Conservation (phyloP, 1,140 invertebrate species). For the Drosophila murphyi region DNA sequence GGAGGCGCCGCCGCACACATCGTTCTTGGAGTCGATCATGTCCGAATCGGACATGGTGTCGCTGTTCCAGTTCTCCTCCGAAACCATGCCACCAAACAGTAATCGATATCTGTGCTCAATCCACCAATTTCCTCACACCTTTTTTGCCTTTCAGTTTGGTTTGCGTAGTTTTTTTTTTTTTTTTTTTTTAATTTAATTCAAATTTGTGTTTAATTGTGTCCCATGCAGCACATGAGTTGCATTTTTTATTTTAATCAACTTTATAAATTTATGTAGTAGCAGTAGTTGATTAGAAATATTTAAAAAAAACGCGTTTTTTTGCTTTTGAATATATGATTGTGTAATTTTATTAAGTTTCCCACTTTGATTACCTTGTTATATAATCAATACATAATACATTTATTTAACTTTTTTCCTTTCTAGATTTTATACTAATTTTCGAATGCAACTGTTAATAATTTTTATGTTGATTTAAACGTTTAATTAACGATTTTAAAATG, state of each 20-base stretch:
- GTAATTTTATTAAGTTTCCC: not conserved
- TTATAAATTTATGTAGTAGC: not conserved
- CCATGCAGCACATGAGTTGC: not conserved
- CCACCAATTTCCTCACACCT: too few species aligned
- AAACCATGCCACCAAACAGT: conserved; percentile 67
- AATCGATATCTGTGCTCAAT: not conserved
- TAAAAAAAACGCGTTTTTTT: not conserved
- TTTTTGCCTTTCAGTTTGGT: too few species aligned
- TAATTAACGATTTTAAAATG: too few species aligned
- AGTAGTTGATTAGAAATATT: not conserved
- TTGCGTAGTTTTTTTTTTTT: not conserved
- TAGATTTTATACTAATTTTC: too few species aligned
- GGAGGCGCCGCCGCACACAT: conserved; percentile 85
- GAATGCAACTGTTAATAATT: too few species aligned
- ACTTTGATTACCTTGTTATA: too few species aligned
- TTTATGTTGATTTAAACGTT: too few species aligned
- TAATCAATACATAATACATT: too few species aligned
- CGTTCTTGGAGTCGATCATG: conserved; percentile 81
- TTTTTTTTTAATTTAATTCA: conserved; percentile 2
- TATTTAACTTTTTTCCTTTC: too few species aligned
- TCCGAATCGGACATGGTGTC: conserved; percentile 84
- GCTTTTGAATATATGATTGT: not conserved
- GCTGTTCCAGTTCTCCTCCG: conserved; percentile 83
- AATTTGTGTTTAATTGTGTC: not conserved
- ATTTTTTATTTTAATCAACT: not conserved